Evolutionary conservation across 2,113 vertebrate species (phyloP).

Genomic region (Machaerirhynchus nigripectus): DNA sequence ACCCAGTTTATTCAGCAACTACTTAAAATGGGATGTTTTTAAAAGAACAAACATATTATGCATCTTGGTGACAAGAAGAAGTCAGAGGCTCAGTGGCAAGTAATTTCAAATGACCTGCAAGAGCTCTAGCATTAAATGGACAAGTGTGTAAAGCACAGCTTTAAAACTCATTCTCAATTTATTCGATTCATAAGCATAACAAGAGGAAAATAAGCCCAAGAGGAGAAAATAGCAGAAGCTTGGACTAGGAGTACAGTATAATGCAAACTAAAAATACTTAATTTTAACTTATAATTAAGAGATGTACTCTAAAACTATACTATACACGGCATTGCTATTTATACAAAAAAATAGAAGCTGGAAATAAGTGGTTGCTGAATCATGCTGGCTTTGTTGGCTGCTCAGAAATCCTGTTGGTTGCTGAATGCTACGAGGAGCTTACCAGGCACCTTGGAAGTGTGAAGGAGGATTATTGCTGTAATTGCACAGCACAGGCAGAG

Average conservation of each 20-base stretch:
- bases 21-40: background rate
- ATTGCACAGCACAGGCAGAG: background rate
- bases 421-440: rapidly evolving
- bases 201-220: background rate
- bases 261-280: background rate
- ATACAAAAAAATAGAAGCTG: background rate
- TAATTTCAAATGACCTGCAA: background rate
- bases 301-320: background rate
- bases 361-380: background rate
- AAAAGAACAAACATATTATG: background rate
- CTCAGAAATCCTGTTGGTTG: background rate
- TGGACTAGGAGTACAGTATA: background rate
- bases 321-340: background rate
- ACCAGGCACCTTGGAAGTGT: background rate
- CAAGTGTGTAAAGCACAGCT: background rate
- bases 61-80: background rate
- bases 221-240: background rate
- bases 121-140: background rate
- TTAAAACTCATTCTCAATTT: background rate
- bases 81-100: background rate
- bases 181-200: background rate
- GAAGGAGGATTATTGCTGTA: background rate
- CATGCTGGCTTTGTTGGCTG: background rate
- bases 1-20: background rate
- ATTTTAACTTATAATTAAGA: background rate